Conservation (phyloP, 1,140 invertebrate species). For the Archegozetes longisetosus region DNA sequence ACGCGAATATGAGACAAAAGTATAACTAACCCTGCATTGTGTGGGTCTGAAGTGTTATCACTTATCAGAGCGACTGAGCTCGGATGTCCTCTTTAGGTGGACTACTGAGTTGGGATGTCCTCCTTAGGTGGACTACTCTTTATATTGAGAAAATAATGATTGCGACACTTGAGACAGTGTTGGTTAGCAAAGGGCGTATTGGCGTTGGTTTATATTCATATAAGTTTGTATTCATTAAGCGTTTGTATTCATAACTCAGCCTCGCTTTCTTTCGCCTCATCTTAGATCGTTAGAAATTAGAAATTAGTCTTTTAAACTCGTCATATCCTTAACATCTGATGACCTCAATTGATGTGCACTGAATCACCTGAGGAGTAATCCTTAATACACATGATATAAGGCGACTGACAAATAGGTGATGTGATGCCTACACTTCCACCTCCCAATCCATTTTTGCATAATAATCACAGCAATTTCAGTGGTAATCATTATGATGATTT, state of each 20-base stretch:
- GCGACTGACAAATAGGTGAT: background rate
- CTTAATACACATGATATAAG: background rate
- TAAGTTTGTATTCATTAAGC: background rate
- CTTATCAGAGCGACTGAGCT: too few species aligned
- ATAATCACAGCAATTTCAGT: background rate
- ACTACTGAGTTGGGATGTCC: background rate
- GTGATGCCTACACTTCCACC: background rate
- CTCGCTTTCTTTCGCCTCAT: too few species aligned
- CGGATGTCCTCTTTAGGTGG: too few species aligned
- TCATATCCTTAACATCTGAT: background rate
- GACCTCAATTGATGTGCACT: background rate
- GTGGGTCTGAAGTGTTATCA: too few species aligned
- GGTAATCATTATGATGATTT: background rate
- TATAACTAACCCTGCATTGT: too few species aligned
- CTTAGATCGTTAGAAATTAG: too few species aligned
- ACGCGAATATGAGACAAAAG: too few species aligned
- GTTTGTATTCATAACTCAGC: too few species aligned
- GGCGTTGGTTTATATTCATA: background rate
- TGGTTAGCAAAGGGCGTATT: background rate
- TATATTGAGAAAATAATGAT: background rate
- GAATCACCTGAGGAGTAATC: background rate
- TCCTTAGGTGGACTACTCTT: background rate
- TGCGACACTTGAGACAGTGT: background rate
- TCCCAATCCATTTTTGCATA: background rate
- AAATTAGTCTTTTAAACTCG: background rate